Base-by-base conservation (phyloP, 2,113 vertebrate genomes). In the Urocolius indicus region DNA sequence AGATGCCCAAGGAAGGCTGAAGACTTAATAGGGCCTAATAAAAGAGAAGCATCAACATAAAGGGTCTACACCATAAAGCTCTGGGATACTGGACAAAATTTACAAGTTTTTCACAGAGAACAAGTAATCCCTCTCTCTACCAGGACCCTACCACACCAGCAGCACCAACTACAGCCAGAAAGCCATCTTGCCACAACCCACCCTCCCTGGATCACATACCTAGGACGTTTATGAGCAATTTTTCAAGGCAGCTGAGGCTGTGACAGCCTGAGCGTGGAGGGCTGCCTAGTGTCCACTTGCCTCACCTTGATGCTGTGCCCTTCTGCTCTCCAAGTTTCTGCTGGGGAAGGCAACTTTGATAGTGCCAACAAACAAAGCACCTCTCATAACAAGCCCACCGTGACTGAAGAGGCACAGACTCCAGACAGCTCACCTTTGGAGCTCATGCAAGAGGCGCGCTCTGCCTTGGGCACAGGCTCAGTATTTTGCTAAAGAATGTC, bases 261-360 rank as follows among this genome's bases (percentile, higher is more conserved):
- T 6, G 2, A 48, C 2, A 0, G 16, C 41, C 36, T 18, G 29
- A 78, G 38, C 38, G 20, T 0, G 3, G 57, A 55, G 16, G 72
- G 20, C 38, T 55, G 51, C 74, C 83, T 22, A 2, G 0, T 21
- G 20, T 16, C 26, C 66, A 41, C 52, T 16, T 13, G 20, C 15
- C n/a, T 24, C 29, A n/a, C 38, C 34, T 9, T 24, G 51, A 27
- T 0, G 1, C 45, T 34, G 49, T 79, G 30, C 45, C 24, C 23
- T 80, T 63, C 34, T 61, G 34, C 43, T 32, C 20, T 87, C 8
- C 34, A 34, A n/a, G 8, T 2, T 55, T 21, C 43, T 1, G 4
- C 6, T 26, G 34, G 7, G 89, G 27, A 49, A 22, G 32, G 16
- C 0, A 0, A 55, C 49, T 59, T 24, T 2, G 29, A 57, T 10